Base-by-base conservation (phyloP, 2,888 invertebrate species). In the Athripsodes cinereus region DNA sequence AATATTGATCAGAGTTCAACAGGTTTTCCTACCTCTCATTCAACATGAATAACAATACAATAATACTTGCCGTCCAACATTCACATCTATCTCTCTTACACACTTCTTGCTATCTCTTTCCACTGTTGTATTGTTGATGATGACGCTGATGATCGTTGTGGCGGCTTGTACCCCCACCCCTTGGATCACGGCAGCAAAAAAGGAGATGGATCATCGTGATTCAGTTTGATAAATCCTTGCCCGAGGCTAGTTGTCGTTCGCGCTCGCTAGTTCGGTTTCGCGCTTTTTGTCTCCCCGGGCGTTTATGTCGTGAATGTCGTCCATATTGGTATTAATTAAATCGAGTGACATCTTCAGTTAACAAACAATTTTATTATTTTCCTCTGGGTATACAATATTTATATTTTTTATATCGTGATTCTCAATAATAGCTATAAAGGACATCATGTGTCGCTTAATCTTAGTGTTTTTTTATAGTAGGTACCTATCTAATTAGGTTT, bases 171-270 rank as follows among this genome's bases (percentile, higher is more conserved):
- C 47, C 47, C 47, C 47, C 47, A 47, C 47, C 47, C 47, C 13
- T 20, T 21, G 5, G 3, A 44, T 2, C 3, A 6, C 10, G 47
- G 3, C 3, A 5, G 6, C 5, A 40, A 40, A 40, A 40, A 40
- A 48, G 46, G 34, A 34, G 48, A 21, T 21, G 54, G 54, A n/a
- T 21, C 22, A 34, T 26, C 46, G 40, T 22, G 48, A 16, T 52
- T 56, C 56, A 56, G 56, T 56, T 16, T 56, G 56, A 56, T 56
- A 44, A 56, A 56, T 56, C 52, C 51, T 18, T 44, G 56, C 56
- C 56, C 46, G 16, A 21, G 56, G 56, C 56, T 19, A 22, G 56
- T 46, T 52, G 56, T 51, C 46, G 26, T 44, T 21, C 22, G 52
- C 20, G 52, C 31, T 20, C 52, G 40, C 40, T 21, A 20, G 20